A percentile compares a stretch with the other conserved stretches of the same genome.
These are phyloP conservation scores for Pipa parva DNA, from an alignment of 2,113 vertebrate species.

Conservation along the genomic window DNA sequence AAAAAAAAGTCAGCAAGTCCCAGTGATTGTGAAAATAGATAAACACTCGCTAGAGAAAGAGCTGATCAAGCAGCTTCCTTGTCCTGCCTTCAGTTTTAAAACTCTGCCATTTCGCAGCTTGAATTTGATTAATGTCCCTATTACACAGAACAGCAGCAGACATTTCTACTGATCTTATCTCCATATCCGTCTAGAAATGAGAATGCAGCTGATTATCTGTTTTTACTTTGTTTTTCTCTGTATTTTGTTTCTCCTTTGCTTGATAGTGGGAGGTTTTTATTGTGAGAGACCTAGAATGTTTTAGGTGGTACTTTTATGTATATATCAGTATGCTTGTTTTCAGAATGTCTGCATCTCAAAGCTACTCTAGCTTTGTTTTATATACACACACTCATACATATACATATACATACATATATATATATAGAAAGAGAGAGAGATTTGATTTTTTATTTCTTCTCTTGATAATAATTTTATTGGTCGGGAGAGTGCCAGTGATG, in stretches of 20 bases:
- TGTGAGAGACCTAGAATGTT: neutral
- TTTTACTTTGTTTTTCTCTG: neutral
- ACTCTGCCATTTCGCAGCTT: conserved; percentile 2
- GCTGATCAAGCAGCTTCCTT: conserved; percentile 2
- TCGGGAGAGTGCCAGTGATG: too few relatives aligned
- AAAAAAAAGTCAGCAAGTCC: neutral
- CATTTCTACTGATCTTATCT: conserved; percentile 16
- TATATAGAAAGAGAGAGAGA: too few relatives aligned
- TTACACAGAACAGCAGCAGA: conserved; percentile 5
- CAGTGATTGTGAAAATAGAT: neutral
- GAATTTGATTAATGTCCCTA: conserved; percentile 18
- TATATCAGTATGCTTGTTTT: neutral
- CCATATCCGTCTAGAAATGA: conserved; percentile 6
- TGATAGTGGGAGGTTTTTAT: neutral
- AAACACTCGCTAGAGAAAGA: neutral
- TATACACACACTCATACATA: too few relatives aligned
- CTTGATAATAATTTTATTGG: too few relatives aligned
- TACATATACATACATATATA: too few relatives aligned
- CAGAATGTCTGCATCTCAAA: neutral
- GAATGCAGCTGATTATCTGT: neutral
- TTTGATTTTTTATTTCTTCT: too few relatives aligned
- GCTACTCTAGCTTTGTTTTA: too few relatives aligned
- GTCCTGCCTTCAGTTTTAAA: neutral
- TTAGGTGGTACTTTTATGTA: neutral
- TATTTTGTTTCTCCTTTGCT: conserved; percentile 3